Conservation (phyloP, 2,113 vertebrate genomes). For the Pluvialis apricaria region DNA sequence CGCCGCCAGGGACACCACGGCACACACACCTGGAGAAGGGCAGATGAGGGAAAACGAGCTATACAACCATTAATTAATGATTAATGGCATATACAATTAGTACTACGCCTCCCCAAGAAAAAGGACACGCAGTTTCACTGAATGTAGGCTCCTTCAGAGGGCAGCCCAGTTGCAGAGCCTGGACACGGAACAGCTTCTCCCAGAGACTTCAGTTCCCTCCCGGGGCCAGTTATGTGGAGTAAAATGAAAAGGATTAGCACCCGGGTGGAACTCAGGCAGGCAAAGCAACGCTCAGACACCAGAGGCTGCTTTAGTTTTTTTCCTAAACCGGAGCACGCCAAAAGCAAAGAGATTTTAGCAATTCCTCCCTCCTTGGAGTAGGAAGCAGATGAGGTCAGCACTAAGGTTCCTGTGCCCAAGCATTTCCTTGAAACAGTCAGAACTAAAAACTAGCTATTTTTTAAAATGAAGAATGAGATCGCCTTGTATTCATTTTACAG, state of each 20-base stretch:
- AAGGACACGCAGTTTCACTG: not conserved
- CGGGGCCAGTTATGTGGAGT: not conserved
- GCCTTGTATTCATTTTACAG: not conserved
- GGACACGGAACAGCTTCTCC: not conserved
- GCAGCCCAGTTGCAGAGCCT: not conserved
- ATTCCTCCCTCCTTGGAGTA: not conserved
- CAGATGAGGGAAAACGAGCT: not conserved
- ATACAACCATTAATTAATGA: not conserved
- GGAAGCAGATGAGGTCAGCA: not conserved
- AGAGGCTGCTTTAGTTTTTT: not conserved
- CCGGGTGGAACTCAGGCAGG: not conserved
- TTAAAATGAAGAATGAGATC: not conserved
- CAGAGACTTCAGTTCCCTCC: not conserved
- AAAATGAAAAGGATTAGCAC: not conserved
- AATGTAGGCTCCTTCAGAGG: not conserved
- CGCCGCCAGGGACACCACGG: fast-evolving
- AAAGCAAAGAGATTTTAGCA: not conserved
- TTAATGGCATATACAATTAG: not conserved
- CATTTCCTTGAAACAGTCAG: not conserved
- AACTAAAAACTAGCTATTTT: not conserved
- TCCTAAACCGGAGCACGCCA: not conserved
- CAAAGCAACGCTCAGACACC: not conserved
- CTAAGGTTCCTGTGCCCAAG: not conserved
- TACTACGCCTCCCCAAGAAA: not conserved
- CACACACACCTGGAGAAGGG: not conserved